These are phyloP conservation scores for Urocyon cinereoargenteus DNA, from an alignment of 2,797 vertebrate genomes.

Conservation along the genomic window DNA sequence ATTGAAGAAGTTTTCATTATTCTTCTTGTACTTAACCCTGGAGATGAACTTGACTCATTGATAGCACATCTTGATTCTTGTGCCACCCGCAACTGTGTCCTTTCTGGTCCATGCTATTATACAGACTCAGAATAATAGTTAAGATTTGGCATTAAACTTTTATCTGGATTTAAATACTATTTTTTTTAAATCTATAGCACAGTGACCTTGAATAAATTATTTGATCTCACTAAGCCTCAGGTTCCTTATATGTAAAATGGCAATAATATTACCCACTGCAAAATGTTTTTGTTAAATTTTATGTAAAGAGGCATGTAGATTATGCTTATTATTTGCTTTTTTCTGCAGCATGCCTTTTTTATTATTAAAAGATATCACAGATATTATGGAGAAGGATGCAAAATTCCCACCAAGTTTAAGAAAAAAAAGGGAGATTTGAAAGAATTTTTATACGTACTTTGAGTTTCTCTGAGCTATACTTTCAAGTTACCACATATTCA, in stretches of 20 bases:
- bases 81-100: not conserved
- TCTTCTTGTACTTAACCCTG: slow-evolving; percentile 15
- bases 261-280: not conserved
- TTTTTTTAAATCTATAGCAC: not conserved
- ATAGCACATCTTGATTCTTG: not conserved
- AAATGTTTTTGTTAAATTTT: not conserved
- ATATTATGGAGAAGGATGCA: not conserved
- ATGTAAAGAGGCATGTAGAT: not conserved
- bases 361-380: not conserved
- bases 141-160: not conserved
- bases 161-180: not conserved
- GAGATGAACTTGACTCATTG: not conserved
- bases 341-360: not conserved
- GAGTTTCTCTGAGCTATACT: not conserved
- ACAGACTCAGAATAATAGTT: not conserved
- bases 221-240: not conserved
- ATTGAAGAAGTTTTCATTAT: not conserved
- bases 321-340: not conserved
- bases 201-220: not conserved
- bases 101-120: not conserved
- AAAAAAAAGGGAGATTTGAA: not conserved
- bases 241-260: not conserved
- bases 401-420: not conserved
- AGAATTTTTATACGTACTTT: not conserved
- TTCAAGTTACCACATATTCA: not conserved